Evolutionary conservation across 1,140 invertebrate genomes (phyloP), one percentile per base, ranked within the genome.

Genomic region (Nebria ingens): DNA sequence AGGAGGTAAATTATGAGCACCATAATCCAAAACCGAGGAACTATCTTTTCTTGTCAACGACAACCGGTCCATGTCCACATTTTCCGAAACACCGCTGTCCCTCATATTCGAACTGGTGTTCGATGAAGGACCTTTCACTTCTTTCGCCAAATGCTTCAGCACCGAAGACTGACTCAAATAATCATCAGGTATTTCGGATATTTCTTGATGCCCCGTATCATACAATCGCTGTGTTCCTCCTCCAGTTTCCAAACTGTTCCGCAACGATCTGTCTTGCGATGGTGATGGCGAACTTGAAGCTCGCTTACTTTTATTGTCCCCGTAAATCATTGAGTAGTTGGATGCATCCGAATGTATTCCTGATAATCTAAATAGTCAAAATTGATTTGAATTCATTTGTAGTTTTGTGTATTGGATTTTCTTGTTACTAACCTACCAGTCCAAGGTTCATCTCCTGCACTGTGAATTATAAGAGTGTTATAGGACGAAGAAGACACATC

Each of bases 111-210:
- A 54, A 49, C 45, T 63, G 51, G 34, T 60, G 55, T 56, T 61
- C 20, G 55, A 60, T 17, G 62, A 76, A 1, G 76, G 76, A 25
- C 76, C 76, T 67, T 83, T 86, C 4, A 88, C 85, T 71, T 89
- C 86, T 71, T 89, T 89, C 1, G 87, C 86, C 53, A 91, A 74
- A 72, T 91, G 88, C 71, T 92, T 92, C 58, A 92, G 68, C n/a
- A 91, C 86, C 65, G 85, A 77, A 13, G 87, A 88, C 62, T 91
- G 86, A 69, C 81, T 87, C 1, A 91, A 74, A 67, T 89, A 91
- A 73, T 91, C 87, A 65, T 88, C 85, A 15, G 88, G 87, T 65
- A 91, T 91, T 67, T 89, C 87, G 1, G 84, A 88, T 59, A 91
- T 85, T 73, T 89, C 87, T 71, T 87, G 78, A 52, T 76, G 77